Base-by-base conservation (phyloP, 2,113 vertebrate species). In the Pavo muticus region DNA sequence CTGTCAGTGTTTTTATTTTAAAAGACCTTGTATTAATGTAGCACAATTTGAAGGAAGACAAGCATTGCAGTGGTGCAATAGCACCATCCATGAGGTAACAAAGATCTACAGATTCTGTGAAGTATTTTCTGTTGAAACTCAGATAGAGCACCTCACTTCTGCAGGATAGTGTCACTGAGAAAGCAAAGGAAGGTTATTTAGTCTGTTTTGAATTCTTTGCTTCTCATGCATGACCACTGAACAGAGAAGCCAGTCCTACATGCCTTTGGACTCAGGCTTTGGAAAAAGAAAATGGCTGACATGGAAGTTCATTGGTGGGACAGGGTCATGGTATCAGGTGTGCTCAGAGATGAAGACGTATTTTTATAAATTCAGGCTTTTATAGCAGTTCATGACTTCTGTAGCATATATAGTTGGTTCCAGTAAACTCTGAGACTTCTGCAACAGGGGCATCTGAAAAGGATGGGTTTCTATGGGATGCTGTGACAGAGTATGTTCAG, bases 331-430 rank as follows among this genome's bases (percentile, higher is more conserved):
- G 9, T 14, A 10, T 29, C 40, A n/a, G 44, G 69, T 64, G 15
- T n/a, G 8, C 39, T 56, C 40, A 70, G 25, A 73, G 2, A 4
- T 25, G 40, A 45, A 29, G 21, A 15, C 4, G 70, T 14, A 42
- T 4, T 48, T 83, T 5, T 37, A 18, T 23, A 87, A 63, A 52
- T 71, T 77, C 35, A 70, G 29, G 14, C 5, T 71, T 44, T 2
- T 59, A 9, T 3, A 57, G 27, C 4, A 37, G 8, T 48, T 76
- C 20, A 37, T 16, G 14, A 39, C 7, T 59, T 84, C 12, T 68
- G 19, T 5, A 35, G 56, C 0, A 40, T 0, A 2, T 54, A 9
- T 11, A 87, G 12, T 11, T 81, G 69, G n/a, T 27, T 63, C 23
- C 21, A 32, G 11, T 14, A 24, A 54, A 14, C 18, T 19, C 44